These are phyloP conservation scores for Grus americana DNA, from an alignment of 2,113 vertebrate species.

Conservation along the genomic window DNA sequence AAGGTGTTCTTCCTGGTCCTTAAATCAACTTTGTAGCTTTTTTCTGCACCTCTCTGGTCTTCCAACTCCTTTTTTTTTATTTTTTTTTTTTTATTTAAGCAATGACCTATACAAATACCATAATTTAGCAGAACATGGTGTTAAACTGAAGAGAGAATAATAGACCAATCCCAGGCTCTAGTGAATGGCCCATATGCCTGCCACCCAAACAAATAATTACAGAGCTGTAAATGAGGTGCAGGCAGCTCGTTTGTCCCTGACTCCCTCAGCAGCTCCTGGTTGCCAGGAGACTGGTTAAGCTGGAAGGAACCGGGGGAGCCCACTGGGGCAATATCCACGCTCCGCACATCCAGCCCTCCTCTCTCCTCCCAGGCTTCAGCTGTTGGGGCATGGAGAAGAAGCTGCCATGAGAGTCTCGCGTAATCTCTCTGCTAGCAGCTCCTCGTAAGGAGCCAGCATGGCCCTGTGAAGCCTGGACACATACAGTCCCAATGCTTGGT, in stretches of 20 bases:
- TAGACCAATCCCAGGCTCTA: background rate
- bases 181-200: background rate
- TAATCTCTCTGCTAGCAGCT: background rate
- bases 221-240: background rate
- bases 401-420: too few species aligned
- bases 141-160: background rate
- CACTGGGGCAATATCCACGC: background rate
- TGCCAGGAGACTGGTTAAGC: background rate
- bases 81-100: background rate
- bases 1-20: background rate
- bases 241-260: background rate
- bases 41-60: background rate
- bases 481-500: background rate
- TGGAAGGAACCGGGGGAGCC: background rate
- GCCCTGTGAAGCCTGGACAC: too few species aligned
- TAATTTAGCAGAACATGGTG: background rate
- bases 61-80: background rate
- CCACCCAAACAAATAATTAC: slow-evolving; percentile 14
- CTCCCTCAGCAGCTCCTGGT: background rate
- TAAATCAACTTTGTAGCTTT: slow-evolving; percentile 25
- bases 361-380: background rate
- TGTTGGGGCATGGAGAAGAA: background rate
- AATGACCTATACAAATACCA: background rate
- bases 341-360: fast-evolving
- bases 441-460: background rate